phyloP scores from a whole-genome alignment of 2,888 invertebrate species.

The Machimus atricapillus region DNA sequence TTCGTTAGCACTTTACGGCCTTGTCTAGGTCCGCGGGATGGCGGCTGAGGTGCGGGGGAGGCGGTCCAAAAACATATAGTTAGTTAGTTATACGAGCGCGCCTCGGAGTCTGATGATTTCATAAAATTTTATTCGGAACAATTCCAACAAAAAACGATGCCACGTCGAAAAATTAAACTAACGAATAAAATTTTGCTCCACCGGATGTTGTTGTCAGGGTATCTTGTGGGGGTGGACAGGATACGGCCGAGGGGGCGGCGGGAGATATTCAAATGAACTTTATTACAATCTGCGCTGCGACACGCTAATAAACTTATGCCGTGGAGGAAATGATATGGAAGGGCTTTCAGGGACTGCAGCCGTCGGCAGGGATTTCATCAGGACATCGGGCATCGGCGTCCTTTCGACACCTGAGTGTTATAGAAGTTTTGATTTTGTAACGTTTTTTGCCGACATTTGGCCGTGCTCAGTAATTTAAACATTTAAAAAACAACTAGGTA shows the following conservation, averaged over 20 bases:
- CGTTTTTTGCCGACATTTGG: background rate
- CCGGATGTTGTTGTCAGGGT: constrained; percentile 38
- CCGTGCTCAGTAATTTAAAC: background rate
- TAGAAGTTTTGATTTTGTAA: background rate
- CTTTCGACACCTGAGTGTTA: background rate
- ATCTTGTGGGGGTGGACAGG: background rate
- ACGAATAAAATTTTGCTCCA: constrained; percentile 39
- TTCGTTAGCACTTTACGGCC: constrained; percentile 18
- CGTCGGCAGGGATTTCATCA: background rate
- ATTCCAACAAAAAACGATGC: constrained; percentile 21
- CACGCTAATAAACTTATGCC: constrained; percentile 45
- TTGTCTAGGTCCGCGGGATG: background rate
- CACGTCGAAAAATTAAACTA: constrained; percentile 37
- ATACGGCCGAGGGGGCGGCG: background rate
- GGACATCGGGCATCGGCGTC: background rate
- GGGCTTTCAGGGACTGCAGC: background rate
- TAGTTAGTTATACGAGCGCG: background rate
- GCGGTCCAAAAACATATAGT: background rate
- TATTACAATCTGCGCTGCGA: constrained; percentile 46
- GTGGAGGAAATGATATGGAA: constrained; percentile 37
- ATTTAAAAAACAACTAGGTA: background rate
- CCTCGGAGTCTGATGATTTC: constrained; percentile 11
- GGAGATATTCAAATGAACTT: constrained; percentile 47
- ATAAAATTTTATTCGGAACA: constrained; percentile 24
- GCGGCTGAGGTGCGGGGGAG: background rate